Evolutionary conservation across 2,888 invertebrate genomes (phyloP), one percentile per base, ranked within the genome.

Genomic region (Acleris holmiana): DNA sequence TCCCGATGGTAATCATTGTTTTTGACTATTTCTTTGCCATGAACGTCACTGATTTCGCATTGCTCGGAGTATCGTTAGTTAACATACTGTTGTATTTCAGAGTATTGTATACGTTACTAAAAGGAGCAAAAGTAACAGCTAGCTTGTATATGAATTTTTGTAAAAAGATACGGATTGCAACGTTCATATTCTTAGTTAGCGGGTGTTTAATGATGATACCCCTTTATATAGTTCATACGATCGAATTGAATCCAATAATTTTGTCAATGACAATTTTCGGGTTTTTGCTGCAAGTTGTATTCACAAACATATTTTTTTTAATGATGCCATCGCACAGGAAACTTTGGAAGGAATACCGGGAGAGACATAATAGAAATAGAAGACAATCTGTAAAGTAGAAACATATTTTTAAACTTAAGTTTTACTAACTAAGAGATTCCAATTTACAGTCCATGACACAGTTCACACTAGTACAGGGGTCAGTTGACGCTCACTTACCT

Each of bases 111-210:
- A 44, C 55, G 10, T 17, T 55, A 8, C 23, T 44, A 13, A 13
- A 21, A 17, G 7, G n/a, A 4, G 55, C 55, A 1, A 41, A 17
- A 2, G 13, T 55, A 5, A 21, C 44, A 23, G 55, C 41, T 4
- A 55, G 55, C 44, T n/a, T 23, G 5, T 8, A 44, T 4, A 25
- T 55, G 23, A 23, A 41, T 4, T 0, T 55, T 4, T 55, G 55
- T 21, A 21, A 44, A n/a, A 55, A 23, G 44, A 44, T 55, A 8
- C 41, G 1, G 17, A 21, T 55, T 8, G 55, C 55, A 2, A 55
- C 44, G n/a, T 55, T 55, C 23, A 55, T 55, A 23, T 55, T 55
- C 19, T n/a, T 55, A 23, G 13, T 44, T 2, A 44, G 55, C 13
- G 55, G 55, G 1, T 55, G 41, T 55, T 23, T 23, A 7, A 55